phyloP scores from a whole-genome alignment of 2,113 vertebrate species.

The Alligator sinensis region DNA sequence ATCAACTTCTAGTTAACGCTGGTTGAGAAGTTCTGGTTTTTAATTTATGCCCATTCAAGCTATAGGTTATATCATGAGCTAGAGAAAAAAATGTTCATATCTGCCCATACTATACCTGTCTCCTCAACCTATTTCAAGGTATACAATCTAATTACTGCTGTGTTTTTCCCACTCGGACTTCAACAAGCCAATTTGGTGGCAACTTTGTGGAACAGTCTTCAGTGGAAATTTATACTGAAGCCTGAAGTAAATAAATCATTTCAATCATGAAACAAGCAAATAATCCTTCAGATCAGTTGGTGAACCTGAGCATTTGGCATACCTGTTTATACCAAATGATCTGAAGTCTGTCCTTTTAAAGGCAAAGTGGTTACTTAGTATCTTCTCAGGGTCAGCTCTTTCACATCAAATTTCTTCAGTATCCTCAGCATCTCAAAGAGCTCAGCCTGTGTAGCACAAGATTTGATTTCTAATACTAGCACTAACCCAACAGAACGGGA shows the following conservation, averaged over 20 bases:
- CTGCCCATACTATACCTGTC: neutral
- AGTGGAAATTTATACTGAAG: neutral
- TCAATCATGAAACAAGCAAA: neutral
- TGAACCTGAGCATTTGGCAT: neutral
- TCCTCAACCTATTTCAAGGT: slow-evolving; percentile 3
- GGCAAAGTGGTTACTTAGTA: neutral
- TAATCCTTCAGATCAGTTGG: neutral
- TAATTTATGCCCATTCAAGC: neutral
- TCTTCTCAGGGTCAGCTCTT: neutral
- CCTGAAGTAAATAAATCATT: neutral
- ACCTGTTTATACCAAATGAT: neutral
- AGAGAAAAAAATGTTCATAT: too few relatives aligned
- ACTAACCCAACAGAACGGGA: neutral
- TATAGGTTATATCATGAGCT: neutral
- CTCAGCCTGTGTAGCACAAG: neutral
- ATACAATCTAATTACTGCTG: neutral
- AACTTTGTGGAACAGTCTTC: neutral
- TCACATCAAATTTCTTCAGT: neutral
- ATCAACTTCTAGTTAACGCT: neutral
- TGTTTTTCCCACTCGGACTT: neutral
- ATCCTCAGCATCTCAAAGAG: neutral
- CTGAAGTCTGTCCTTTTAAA: neutral
- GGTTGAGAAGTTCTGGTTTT: neutral
- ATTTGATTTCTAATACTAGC: neutral
- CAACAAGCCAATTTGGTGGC: neutral